Conservation (phyloP, 2,888 invertebrate species). For the Acronicta leporina region DNA sequence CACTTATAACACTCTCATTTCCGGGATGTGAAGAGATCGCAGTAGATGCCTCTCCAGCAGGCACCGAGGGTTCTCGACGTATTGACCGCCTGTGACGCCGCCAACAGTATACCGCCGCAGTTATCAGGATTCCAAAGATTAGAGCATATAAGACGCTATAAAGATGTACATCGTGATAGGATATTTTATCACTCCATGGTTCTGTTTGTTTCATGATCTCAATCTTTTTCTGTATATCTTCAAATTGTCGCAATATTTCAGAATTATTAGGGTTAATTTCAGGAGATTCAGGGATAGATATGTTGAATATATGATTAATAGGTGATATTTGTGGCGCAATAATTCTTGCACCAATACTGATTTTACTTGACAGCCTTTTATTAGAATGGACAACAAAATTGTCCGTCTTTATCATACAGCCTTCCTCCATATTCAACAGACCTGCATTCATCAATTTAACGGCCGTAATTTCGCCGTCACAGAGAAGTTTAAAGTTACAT, state of each 20-base stretch:
- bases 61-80: not conserved
- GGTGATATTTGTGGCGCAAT: conserved; percentile 5
- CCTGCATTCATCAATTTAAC: not conserved
- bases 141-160: conserved; percentile 7
- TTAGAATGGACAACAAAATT: conserved; percentile 4
- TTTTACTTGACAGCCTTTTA: conserved; percentile 6
- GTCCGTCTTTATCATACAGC: conserved; percentile 14
- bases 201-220: not conserved
- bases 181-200: conserved; percentile 1
- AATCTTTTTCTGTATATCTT: not conserved
- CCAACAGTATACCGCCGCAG: conserved; percentile 1
- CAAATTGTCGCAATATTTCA: not conserved
- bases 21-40: not conserved
- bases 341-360: conserved; percentile 5
- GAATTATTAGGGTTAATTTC: conserved; percentile 4
- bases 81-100: not conserved
- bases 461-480: not conserved
- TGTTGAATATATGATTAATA: conserved; percentile 15
- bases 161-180: conserved; percentile 10
- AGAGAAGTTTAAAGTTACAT: not conserved
- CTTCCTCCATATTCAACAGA: conserved; percentile 11
- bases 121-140: conserved; percentile 6
- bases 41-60: not conserved
- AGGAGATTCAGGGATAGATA: conserved; percentile 7
- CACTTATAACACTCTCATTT: not conserved